Evolutionary conservation across 2,797 vertebrate species (phyloP), one percentile per base, ranked within the genome.

Genomic region (Pipistrellus nathusii): DNA sequence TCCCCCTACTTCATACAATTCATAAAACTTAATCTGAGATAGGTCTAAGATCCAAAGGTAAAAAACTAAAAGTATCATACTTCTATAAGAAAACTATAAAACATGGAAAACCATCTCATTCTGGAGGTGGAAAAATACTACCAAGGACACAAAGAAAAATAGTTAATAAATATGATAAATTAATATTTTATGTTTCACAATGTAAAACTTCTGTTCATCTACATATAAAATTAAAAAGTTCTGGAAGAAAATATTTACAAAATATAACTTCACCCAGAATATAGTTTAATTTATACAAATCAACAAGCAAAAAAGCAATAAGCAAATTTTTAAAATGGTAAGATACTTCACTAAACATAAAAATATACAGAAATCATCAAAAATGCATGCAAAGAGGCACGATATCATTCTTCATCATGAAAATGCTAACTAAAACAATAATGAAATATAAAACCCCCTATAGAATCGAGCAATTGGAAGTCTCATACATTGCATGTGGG

Each of bases 151-250:
- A 90, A 13, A 86, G 5, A 78, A 72, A 25, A 85, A 66, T 57
- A 62, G 80, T n/a, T 62, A 85, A 41, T 68, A 64, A 68, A 86
- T 51, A 4, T 21, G 20, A 44, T 7, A 92, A 66, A 57, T 35
- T 57, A 87, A 25, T 48, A 91, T 91, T 7, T n/a, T n/a, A n/a
- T n/a, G n/a, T n/a, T 66, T 32, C 30, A 78, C 57, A 95, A 86
- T 41, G 46, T 44, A 89, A 93, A 85, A 73, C 6, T 81, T 73
- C 14, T 81, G 35, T 4, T 85, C 13, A 88, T 71, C 5, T 80
- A 64, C 78, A 71, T 12, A 86, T 21, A 96, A 94, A 78, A 86
- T 69, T 53, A 38, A n/a, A 35, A 68, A 25, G 5, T 20, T 14
- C 5, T n/a, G 2, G 10, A 57, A 66, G 13, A 71, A 96, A 90